phyloP scores from a whole-genome alignment of 2,113 vertebrate genomes.

The Coptodon rendalli region DNA sequence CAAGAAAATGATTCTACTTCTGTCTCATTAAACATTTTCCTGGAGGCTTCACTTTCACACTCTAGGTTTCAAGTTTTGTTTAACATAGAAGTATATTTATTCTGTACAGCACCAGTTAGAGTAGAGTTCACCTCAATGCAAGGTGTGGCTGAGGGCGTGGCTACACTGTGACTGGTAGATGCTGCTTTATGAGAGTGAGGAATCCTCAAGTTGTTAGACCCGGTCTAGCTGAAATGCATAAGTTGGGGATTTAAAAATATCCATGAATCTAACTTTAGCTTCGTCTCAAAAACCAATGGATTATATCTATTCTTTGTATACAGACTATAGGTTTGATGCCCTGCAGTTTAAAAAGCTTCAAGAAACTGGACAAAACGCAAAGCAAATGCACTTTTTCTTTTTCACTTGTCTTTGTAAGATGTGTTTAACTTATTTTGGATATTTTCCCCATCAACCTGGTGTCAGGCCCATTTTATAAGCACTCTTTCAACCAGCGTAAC shows the following conservation, averaged over 20 bases:
- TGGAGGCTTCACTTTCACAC: background rate
- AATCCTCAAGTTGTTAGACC: background rate
- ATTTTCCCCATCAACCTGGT: background rate
- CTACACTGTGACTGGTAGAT: background rate
- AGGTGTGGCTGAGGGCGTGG: background rate
- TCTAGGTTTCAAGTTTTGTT: background rate
- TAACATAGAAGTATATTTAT: background rate
- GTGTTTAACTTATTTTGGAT: background rate
- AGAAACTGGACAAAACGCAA: background rate
- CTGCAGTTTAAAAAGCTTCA: background rate
- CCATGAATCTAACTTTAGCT: background rate
- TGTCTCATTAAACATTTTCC: background rate
- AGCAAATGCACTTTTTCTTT: background rate
- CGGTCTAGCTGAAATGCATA: accelerated
- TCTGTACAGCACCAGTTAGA: background rate
- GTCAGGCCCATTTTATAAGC: background rate
- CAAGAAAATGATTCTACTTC: background rate
- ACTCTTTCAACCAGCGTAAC: background rate
- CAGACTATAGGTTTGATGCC: background rate
- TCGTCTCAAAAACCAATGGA: background rate
- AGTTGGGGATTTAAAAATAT: background rate
- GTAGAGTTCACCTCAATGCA: background rate
- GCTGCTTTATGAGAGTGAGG: background rate
- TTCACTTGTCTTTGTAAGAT: background rate
- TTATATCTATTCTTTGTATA: background rate